phyloP scores from a whole-genome alignment of 2,113 vertebrate genomes.

The Laticauda laticaudata region DNA sequence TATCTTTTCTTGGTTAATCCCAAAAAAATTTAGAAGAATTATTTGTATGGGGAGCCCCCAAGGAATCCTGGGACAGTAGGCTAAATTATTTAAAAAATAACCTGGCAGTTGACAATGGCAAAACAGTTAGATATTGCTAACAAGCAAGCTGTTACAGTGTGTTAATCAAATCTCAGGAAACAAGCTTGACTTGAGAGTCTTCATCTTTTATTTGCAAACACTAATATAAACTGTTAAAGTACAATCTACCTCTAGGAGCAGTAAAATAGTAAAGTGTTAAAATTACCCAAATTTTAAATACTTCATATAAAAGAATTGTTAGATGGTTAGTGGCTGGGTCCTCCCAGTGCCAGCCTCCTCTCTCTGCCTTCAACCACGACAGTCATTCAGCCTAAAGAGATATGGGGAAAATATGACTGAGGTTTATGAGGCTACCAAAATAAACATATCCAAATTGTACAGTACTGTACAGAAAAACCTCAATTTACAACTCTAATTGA shows the following conservation, averaged over 20 bases:
- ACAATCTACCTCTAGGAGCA: background rate
- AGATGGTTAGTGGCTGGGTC: background rate
- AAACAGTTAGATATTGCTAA: background rate
- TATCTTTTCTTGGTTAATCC: background rate
- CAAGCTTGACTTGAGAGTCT: background rate
- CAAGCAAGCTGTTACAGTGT: background rate
- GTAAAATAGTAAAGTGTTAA: constrained; percentile 32
- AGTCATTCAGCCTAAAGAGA: background rate
- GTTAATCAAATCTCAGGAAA: background rate
- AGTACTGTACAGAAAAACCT: no score
- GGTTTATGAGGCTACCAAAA: background rate
- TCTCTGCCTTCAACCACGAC: background rate
- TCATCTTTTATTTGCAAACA: background rate
- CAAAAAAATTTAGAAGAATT: background rate
- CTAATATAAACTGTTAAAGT: constrained; percentile 4
- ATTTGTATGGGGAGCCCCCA: background rate
- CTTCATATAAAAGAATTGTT: background rate
- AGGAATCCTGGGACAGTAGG: background rate
- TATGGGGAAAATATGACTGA: background rate
- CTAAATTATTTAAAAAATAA: background rate
- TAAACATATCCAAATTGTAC: background rate
- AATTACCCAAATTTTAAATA: constrained; percentile 37
- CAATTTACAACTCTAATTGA: no score
- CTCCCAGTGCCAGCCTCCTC: background rate
- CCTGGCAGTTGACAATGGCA: background rate